A percentile compares a stretch with the other conserved stretches of the same genome.
Conservation (phyloP, 2,888 invertebrate genomes). For the Graphium colonna region DNA sequence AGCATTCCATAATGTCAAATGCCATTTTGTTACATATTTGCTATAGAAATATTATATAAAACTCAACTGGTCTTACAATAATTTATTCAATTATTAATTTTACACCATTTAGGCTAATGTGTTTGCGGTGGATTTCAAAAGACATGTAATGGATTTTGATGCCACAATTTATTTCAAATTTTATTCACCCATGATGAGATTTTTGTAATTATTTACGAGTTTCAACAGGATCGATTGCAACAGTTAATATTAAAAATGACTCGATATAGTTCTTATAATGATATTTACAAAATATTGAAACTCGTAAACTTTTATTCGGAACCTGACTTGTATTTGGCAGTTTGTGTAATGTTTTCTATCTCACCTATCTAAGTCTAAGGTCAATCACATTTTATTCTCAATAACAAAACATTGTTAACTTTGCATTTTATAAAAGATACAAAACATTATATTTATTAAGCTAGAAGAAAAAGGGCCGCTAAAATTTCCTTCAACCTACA, state of each 20-base stretch:
- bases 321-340: conserved; percentile 34
- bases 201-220: conserved; percentile 26
- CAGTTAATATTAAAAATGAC: conserved; percentile 21
- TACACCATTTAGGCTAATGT: conserved; percentile 41
- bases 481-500: conserved; percentile 50
- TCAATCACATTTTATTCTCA: conserved; percentile 69
- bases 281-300: conserved; percentile 41
- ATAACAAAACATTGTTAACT: conserved; percentile 64
- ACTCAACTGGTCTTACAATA: conserved; percentile 67
- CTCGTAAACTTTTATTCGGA: conserved; percentile 30
- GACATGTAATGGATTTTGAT: conserved; percentile 25
- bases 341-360: conserved; percentile 39
- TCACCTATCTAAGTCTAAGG: conserved; percentile 64
- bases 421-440: conserved; percentile 74
- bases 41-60: conserved; percentile 75
- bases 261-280: conserved; percentile 28
- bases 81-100: conserved; percentile 50
- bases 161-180: conserved; percentile 1
- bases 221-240: conserved; percentile 23
- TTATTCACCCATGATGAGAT: background rate
- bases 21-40: conserved; percentile 61
- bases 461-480: conserved; percentile 63
- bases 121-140: conserved; percentile 31
- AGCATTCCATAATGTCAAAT: conserved; percentile 72
- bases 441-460: conserved; percentile 71